Evolutionary conservation across 2,113 vertebrate species (phyloP), one percentile per base, ranked within the genome.

Genomic region (Uria aalge): DNA sequence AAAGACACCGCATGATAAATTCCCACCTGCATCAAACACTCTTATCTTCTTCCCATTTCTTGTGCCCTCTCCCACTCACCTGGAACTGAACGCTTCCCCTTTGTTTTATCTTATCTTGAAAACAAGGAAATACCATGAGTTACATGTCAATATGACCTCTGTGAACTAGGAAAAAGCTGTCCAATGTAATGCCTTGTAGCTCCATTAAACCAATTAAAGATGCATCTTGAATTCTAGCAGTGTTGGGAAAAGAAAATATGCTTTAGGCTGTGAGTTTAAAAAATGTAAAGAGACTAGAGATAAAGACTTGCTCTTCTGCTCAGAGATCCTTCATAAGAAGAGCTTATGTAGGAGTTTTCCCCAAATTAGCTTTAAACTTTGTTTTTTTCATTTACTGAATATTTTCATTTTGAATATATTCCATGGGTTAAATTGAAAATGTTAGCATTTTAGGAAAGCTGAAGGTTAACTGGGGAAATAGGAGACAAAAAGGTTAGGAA

Each of bases 101-200:
- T 90, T 73, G 96, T 95, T 97, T 98, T 98, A 98, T 98, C 98
- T 98, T 98, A 98, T 98, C 98, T 98, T 95, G 91, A 92, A 94
- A 96, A 98, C 96, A 98, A 98, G 98, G 98, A 98, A 98, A 98
- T 98, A 97, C 98, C 98, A 97, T 32, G 82, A 97, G 97, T 91
- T 97, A 94, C 95, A 97, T 98, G 98, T 98, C 98, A 98, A 98
- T 98, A 98, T 98, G 98, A 98, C 98, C 98, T 96, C 88, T 98
- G 98, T 97, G 97, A 98, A 98, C 97, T 97, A 92, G 92, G 96
- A 97, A 96, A 90, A 97, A 88, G 87, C 95, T 97, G 96, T 90
- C 90, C 96, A 94, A 38, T 86, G 96, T 69, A 26, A 92, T 96
- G 91, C 87, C 87, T 98, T 95, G 83, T 90, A 96, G 94, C 90